Conservation (phyloP, 2,888 invertebrate genomes). For the Lysandra bellargus region DNA sequence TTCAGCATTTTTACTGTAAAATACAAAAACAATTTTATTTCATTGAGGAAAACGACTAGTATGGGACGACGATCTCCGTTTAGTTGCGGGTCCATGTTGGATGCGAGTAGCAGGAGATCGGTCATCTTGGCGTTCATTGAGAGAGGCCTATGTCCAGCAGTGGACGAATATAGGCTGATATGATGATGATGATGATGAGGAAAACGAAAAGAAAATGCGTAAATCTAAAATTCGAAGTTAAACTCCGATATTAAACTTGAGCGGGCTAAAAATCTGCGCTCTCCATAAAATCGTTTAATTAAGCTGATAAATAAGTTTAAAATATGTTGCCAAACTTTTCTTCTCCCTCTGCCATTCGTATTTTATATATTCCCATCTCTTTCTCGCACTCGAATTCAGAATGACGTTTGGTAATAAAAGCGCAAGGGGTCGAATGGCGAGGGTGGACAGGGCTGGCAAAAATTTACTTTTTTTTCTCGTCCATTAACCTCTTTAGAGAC, state of each 20-base stretch:
- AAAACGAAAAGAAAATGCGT: constrained; percentile 6
- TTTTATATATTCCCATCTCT: neutral
- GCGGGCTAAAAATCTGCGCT: constrained; percentile 10
- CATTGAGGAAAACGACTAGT: neutral
- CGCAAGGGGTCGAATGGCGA: constrained; percentile 50
- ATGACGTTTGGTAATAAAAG: constrained; percentile 33
- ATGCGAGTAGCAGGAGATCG: no score
- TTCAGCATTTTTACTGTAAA: neutral
- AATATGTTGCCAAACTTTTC: constrained; percentile 8
- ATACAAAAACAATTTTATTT: neutral
- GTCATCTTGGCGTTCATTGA: no score
- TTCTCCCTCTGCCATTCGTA: neutral
- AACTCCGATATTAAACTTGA: constrained; percentile 21
- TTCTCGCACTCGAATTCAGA: constrained; percentile 7
- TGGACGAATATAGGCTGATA: no score
- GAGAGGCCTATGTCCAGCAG: no score
- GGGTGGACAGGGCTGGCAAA: constrained; percentile 52
- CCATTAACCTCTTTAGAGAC: neutral
- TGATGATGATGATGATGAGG: no score
- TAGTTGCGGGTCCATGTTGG: no score
- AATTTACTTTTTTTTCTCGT: constrained; percentile 49
- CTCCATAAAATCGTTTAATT: constrained; percentile 22
- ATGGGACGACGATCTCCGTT: no score
- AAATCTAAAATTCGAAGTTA: neutral
- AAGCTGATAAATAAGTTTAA: constrained; percentile 23